Conservation (phyloP, 2,888 invertebrate genomes). For the Melolontha melolontha region DNA sequence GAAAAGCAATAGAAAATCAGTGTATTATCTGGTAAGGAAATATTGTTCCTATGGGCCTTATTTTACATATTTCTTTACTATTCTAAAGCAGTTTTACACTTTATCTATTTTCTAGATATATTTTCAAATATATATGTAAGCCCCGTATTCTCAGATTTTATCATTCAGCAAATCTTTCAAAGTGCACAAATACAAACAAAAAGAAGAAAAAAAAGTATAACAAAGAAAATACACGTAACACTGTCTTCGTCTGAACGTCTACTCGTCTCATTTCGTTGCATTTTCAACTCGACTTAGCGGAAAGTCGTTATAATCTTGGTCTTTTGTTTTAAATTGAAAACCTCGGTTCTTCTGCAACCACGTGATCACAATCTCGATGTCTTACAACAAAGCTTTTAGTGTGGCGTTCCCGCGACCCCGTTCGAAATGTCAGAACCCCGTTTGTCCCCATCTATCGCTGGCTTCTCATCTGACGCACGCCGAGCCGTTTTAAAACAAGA, state of each 20-base stretch:
- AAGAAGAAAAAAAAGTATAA: conserved; percentile 18
- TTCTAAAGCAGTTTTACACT: too few species aligned
- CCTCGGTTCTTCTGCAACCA: conserved; percentile 44
- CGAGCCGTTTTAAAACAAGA: conserved; percentile 18
- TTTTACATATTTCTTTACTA: too few species aligned
- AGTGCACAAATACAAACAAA: too few species aligned
- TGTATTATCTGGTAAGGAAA: too few species aligned
- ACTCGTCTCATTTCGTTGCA: conserved; percentile 31
- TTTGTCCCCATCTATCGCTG: conserved; percentile 17
- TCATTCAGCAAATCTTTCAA: too few species aligned
- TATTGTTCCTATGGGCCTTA: too few species aligned
- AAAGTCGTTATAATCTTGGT: conserved; percentile 46
- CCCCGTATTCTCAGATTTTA: too few species aligned
- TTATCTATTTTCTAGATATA: too few species aligned
- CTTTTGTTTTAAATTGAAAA: conserved; percentile 46
- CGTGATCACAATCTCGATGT: conserved; percentile 46
- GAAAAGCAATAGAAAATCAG: too few species aligned
- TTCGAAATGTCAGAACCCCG: conserved; percentile 16
- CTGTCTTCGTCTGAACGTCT: conserved; percentile 12
- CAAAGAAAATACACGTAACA: background rate
- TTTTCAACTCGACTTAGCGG: conserved; percentile 37
- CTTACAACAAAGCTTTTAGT: conserved; percentile 37
- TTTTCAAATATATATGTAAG: too few species aligned
- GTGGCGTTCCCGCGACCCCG: conserved; percentile 16
- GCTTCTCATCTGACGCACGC: conserved; percentile 9